Percentiles rank a stretch among this genome's conserved stretches.
These are phyloP conservation scores for Axea sp. DNA, from an alignment of 2,888 invertebrate genomes.

Conservation along the genomic window DNA sequence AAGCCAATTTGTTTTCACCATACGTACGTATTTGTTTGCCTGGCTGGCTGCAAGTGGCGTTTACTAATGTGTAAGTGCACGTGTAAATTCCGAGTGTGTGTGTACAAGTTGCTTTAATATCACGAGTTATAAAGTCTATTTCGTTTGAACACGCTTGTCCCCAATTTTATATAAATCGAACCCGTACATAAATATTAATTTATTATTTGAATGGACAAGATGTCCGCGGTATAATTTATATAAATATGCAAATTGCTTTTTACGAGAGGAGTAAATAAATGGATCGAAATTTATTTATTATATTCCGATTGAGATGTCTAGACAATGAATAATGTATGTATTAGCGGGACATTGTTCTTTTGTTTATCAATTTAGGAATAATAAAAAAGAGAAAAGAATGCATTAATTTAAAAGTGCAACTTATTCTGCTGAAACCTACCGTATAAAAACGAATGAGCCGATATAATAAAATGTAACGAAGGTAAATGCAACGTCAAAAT, in stretches of 20 bases:
- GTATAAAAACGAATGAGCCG: slow-evolving; percentile 41
- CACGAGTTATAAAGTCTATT: slow-evolving; percentile 24
- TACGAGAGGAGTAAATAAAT: slow-evolving; percentile 9
- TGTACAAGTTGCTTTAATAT: too few relatives aligned
- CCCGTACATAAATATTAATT: slow-evolving; percentile 32
- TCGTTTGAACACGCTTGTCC: slow-evolving; percentile 19
- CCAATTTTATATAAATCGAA: slow-evolving; percentile 22
- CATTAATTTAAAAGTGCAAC: slow-evolving; percentile 43
- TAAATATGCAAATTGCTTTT: slow-evolving; percentile 45
- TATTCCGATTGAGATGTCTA: slow-evolving; percentile 20
- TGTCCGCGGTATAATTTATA: slow-evolving; percentile 25
- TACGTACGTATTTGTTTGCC: slow-evolving; percentile 52
- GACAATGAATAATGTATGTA: slow-evolving; percentile 34
- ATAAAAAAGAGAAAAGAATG: slow-evolving; percentile 24
- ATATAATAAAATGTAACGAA: slow-evolving; percentile 61
- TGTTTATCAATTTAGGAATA: slow-evolving; percentile 26
- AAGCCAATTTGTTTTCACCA: slow-evolving; percentile 58
- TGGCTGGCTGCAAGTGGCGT: slow-evolving; percentile 52
- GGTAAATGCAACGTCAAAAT: slow-evolving; percentile 59
- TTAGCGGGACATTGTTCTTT: slow-evolving; percentile 39
- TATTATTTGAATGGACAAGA: slow-evolving; percentile 22
- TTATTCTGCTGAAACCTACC: slow-evolving; percentile 19
- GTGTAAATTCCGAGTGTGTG: slow-evolving; percentile 5
- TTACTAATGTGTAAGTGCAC: slow-evolving; percentile 40
- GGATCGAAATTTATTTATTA: slow-evolving; percentile 21